These are phyloP conservation scores for Zaprionus taronus DNA, from an alignment of 1,140 invertebrate species.

Conservation along the genomic window DNA sequence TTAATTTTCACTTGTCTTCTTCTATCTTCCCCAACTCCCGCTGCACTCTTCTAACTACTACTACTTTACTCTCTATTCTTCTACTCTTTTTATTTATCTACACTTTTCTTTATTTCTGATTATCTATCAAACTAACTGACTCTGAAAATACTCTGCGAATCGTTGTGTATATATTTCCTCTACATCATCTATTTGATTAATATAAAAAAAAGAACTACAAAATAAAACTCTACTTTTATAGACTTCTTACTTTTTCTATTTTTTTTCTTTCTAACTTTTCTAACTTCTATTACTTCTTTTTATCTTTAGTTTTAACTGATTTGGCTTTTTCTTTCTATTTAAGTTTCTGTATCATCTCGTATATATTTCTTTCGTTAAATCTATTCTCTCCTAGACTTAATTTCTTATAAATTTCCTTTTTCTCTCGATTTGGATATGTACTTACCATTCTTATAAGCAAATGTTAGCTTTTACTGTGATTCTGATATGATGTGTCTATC, in stretches of 20 bases:
- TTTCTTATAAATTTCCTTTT: background rate
- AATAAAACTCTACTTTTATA: conserved; percentile 57
- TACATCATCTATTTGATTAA: conserved; percentile 44
- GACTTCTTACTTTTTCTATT: conserved; percentile 19
- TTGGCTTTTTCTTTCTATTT: no score
- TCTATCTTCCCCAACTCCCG: background rate
- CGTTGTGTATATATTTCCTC: conserved; percentile 71
- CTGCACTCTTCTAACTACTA: background rate
- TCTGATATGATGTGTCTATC: background rate
- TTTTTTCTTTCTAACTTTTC: conserved; percentile 1
- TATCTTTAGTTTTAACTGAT: background rate
- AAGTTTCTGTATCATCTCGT: background rate
- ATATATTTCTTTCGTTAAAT: background rate
- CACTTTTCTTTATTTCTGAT: background rate
- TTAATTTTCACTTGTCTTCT: conserved; percentile 44
- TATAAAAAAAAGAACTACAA: conserved; percentile 38
- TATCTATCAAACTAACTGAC: conserved; percentile 16
- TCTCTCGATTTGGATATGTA: background rate
- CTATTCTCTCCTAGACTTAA: background rate
- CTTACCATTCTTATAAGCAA: no score
- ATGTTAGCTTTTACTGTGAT: background rate
- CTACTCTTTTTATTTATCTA: conserved; percentile 7
- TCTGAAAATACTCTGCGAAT: conserved; percentile 32
- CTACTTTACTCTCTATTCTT: conserved; percentile 4
- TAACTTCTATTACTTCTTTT: background rate